These are phyloP conservation scores for Fundulus diaphanus DNA, from an alignment of 2,797 vertebrate genomes.

Conservation along the genomic window DNA sequence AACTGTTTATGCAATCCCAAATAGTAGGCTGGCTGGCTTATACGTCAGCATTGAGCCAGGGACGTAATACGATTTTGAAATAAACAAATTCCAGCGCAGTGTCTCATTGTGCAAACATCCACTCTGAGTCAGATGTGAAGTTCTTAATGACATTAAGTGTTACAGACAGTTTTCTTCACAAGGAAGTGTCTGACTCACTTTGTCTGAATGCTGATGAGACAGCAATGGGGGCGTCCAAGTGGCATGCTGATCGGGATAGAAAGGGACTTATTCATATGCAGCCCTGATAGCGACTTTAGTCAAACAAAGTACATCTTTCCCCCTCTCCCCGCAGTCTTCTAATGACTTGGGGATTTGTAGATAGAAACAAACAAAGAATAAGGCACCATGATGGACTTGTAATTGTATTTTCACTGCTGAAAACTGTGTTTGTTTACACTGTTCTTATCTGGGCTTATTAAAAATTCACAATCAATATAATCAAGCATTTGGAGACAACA, in stretches of 20 bases:
- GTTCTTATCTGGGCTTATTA: constrained; percentile 60
- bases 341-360: constrained; percentile 71
- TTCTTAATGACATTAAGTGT: constrained; percentile 61
- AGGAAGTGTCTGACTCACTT: constrained; percentile 66
- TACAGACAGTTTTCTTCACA: constrained; percentile 63
- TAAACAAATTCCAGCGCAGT: constrained; percentile 6
- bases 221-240: constrained; percentile 53
- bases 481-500: constrained; percentile 31
- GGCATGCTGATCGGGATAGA: constrained; percentile 65
- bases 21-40: background rate
- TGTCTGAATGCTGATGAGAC: constrained; percentile 71
- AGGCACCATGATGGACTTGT: constrained; percentile 57
- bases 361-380: constrained; percentile 63
- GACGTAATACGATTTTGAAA: background rate
- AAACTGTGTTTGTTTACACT: constrained; percentile 61
- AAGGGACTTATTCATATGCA: constrained; percentile 70
- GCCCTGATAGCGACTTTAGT: constrained; percentile 62
- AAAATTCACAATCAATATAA: constrained; percentile 63
- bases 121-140: constrained; percentile 32
- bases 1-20: background rate
- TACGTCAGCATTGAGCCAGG: background rate
- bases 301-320: constrained; percentile 69
- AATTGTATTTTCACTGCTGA: constrained; percentile 67
- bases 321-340: constrained; percentile 54
- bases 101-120: constrained; percentile 35